phyloP scores from a whole-genome alignment of 2,113 vertebrate species.

The Urocitellus parryii region DNA sequence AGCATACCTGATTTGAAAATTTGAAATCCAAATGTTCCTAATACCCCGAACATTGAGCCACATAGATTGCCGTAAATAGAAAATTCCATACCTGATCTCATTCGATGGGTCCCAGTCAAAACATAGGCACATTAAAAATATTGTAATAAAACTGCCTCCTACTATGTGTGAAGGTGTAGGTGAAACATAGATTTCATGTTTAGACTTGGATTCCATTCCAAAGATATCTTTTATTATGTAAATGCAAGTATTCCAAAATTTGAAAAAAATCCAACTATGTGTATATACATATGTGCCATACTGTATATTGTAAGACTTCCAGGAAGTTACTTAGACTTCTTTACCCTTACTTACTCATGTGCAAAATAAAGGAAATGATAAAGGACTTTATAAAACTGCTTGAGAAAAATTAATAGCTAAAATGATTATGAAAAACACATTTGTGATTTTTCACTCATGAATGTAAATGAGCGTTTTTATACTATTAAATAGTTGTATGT shows the following conservation, averaged over 20 bases:
- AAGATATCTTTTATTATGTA: background rate
- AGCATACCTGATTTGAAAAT: background rate
- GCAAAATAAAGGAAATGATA: background rate
- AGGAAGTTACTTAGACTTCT: background rate
- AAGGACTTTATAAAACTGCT: conserved; percentile 39
- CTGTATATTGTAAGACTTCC: background rate
- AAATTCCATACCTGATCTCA: background rate
- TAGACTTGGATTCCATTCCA: background rate
- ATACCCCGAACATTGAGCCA: background rate
- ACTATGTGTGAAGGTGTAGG: background rate
- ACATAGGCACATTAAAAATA: background rate
- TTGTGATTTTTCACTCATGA: conserved; percentile 60
- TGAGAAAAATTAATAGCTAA: conserved; percentile 44
- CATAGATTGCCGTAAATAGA: background rate
- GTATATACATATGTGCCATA: background rate
- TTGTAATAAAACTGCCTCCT: background rate
- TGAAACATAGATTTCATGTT: background rate
- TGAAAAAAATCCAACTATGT: background rate
- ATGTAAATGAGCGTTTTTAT: conserved; percentile 14
- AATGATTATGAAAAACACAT: conserved; percentile 34
- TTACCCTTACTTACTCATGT: conserved; percentile 27
- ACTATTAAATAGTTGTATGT: background rate
- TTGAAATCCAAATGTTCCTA: background rate
- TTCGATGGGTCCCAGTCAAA: background rate
- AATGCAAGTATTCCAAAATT: background rate